Base-by-base conservation (phyloP, 2,888 invertebrate genomes). In the Pimpla rufipes region DNA sequence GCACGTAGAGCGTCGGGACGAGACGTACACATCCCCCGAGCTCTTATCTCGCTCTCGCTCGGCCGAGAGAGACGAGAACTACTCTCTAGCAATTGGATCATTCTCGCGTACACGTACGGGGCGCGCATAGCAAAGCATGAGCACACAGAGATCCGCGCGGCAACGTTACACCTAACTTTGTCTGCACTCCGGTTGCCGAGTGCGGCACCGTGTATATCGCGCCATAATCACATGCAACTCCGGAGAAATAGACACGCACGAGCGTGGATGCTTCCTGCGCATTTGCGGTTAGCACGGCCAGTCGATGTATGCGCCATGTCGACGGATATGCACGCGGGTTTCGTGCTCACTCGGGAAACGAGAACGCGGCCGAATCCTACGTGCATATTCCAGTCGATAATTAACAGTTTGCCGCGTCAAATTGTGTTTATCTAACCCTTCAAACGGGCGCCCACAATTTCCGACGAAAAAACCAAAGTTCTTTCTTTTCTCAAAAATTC, bases 21-120 rank as follows among this genome's bases (percentile, higher is more conserved):
- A 64, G 35, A 37, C 35, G 29, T 35, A 37, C 45, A 37, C 13
- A 18, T 59, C n/a, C 29, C 55, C 37, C 52, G 18, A 16, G 18
- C 35, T 13, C 6, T 16, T 23, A 21, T 11, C 21, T 62, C 62
- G 74, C n/a, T 29, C 11, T 40, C 50, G 42, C 11, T 2, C 16
- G n/a, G 37, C 13, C 40, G 42, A 40, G 23, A 57, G 40, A 71
- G 21, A 68, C n/a, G 29, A 35, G 16, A 62, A 52, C 3, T 3
- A 29, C 29, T 29, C 37, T 18, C 21, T n/a, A n/a, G 47, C 37
- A 74, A 74, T 74, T 67, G 18, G 57, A 76, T 59, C 76, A n/a
- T 57, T 76, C 29, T 29, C 42, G 40, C 35, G 11, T 52, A 76
- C 21, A 74, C 16, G 29, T n/a, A 50, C 35, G 29, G n/a, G 18